Conservation (phyloP, 2,797 vertebrate species). For the Sarcoramphus papa region DNA sequence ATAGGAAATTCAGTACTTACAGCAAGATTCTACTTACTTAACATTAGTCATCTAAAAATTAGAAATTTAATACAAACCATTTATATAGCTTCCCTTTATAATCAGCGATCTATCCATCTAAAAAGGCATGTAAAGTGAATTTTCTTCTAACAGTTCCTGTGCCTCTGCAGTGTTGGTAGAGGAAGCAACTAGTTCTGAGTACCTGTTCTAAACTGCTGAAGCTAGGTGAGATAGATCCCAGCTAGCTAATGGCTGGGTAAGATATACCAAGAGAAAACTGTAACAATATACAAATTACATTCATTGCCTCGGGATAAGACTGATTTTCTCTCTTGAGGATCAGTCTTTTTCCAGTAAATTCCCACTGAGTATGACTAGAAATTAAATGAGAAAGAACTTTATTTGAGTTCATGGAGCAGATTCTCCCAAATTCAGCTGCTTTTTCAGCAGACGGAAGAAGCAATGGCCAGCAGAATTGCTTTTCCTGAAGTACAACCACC, state of each 20-base stretch:
- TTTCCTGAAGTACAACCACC: neutral
- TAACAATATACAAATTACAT: neutral
- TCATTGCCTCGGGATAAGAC: neutral
- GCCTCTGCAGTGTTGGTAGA: neutral
- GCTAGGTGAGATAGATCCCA: neutral
- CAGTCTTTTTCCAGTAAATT: neutral
- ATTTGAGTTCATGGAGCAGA: neutral
- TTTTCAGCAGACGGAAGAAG: neutral
- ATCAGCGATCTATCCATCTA: neutral
- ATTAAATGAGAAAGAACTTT: neutral
- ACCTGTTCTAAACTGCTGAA: neutral
- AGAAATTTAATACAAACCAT: neutral
- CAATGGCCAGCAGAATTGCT: neutral
- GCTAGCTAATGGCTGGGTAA: neutral
- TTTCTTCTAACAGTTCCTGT: neutral
- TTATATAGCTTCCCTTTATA: neutral
- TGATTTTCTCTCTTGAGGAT: neutral
- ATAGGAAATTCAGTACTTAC: neutral
- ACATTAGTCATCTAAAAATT: neutral
- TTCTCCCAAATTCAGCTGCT: neutral
- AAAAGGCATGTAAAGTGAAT: neutral
- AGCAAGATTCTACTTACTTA: neutral
- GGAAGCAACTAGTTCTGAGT: neutral
- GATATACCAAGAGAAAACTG: neutral
- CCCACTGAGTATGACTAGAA: neutral